Base-by-base conservation (phyloP, 2,888 invertebrate genomes). In the Entomobrya multifasciata region DNA sequence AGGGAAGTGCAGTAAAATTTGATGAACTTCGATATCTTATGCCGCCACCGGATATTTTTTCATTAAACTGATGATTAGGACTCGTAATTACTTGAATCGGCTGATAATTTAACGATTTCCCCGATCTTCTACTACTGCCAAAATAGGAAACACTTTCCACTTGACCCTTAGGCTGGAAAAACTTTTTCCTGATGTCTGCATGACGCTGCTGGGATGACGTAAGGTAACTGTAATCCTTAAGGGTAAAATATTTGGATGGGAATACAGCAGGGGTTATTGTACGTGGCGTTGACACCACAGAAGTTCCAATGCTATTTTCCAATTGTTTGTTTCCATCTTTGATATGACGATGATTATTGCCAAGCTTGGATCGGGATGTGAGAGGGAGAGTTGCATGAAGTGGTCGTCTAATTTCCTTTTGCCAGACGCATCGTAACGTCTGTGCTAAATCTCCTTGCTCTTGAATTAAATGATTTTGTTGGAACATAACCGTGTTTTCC, bases 401-500 rank as follows among this genome's bases (percentile, higher is more conserved):
- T 1, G 90, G 90, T 30, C 78, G 85, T 60, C 88, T 88, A 11
- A 91, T 90, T 86, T 90, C 89, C 60, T 90, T 89, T 79, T 89
- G 89, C 90, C 91, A 91, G 22, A 91, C 90, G 86, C 91, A 91
- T 8, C 91, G 77, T 1, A 91, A 76, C 36, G 87, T 88, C 78
- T 90, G 90, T 10, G 91, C 91, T 67, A 90, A 52, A 67, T 91
- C 91, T 8, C 90, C 89, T 47, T 89, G 89, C 78, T 90, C 90
- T 84, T 91, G 91, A 55, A 91, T 90, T 5, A 87, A 86, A 5
- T 91, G 89, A 80, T 90, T 90, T 41, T 87, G 80, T 80, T 91
- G 91, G 57, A 91, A 90, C 55, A 91, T 87, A 5, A 91, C 87
- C 11, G 90, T 91, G 74, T 91, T 91, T 49, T 91, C 91, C 83